Evolutionary conservation across 2,797 vertebrate species (phyloP).

Genomic region (Novumbra hubbsi): DNA sequence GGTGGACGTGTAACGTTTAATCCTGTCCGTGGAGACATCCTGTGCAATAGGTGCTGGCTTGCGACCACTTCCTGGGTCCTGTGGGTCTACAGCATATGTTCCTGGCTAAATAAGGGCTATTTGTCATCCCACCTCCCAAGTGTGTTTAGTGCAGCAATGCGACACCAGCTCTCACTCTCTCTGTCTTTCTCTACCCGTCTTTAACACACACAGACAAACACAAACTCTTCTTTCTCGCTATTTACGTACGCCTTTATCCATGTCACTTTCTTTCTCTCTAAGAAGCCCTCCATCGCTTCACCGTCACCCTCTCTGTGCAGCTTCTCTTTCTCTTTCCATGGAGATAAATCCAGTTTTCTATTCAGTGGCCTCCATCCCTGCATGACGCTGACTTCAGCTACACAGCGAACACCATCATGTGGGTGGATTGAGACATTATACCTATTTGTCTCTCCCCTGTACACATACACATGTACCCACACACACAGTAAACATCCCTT

Average conservation of each 20-base stretch:
- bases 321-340: constrained; percentile 29
- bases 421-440: background rate
- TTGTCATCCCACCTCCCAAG: constrained; percentile 32
- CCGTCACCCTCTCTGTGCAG: constrained; percentile 9
- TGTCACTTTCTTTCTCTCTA: background rate
- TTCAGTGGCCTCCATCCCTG: background rate
- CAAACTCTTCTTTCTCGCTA: constrained; percentile 23
- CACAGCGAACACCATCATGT: background rate
- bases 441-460: background rate
- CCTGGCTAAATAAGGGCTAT: constrained; percentile 54
- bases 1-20: constrained; percentile 28
- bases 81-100: constrained; percentile 60
- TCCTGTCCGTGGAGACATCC: constrained; percentile 43
- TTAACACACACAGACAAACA: too few relatives aligned
- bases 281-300: background rate
- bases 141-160: constrained; percentile 25
- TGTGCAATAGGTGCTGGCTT: constrained; percentile 59
- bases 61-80: constrained; percentile 55
- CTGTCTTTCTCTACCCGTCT: background rate
- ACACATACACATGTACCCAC: background rate
- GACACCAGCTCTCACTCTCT: constrained; percentile 15
- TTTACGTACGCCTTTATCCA: background rate
- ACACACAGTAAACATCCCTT: background rate
- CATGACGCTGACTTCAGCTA: background rate
- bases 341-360: background rate